Evolutionary conservation across 2,797 vertebrate species (phyloP).

Genomic region (Silurus lanzhouensis): DNA sequence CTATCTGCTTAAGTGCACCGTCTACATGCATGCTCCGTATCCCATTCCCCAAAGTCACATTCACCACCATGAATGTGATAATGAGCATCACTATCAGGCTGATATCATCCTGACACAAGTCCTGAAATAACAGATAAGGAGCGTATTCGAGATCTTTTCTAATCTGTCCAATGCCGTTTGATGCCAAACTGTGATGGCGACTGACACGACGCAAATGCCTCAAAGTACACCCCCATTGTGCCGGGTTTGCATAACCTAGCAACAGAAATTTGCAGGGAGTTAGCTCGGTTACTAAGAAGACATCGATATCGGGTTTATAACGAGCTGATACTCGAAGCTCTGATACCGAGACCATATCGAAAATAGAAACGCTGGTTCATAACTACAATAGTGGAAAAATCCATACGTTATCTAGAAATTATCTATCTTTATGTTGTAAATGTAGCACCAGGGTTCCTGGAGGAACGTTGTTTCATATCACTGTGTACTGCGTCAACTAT

Average conservation of each 20-base stretch:
- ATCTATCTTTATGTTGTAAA: neutral
- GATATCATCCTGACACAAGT: neutral
- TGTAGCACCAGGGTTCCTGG: too few species aligned
- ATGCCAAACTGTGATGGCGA: neutral
- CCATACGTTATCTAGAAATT: neutral
- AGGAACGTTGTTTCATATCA: too few species aligned
- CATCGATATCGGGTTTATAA: neutral
- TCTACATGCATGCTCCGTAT: neutral
- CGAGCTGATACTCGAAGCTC: neutral
- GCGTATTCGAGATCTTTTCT: neutral
- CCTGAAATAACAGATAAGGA: neutral
- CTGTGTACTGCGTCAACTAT: too few species aligned
- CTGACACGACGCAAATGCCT: neutral
- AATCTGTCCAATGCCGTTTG: neutral
- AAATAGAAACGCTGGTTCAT: neutral
- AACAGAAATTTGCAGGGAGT: constrained; percentile 2
- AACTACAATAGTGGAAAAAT: too few species aligned
- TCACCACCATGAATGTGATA: neutral
- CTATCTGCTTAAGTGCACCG: neutral
- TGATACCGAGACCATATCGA: neutral
- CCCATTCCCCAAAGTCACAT: neutral
- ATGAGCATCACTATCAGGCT: neutral
- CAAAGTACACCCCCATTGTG: neutral
- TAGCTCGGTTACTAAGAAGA: neutral
- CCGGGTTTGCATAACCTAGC: neutral